Percentiles rank a stretch among this genome's conserved stretches.
These are phyloP conservation scores for Mesembrinibis cayennensis DNA, from an alignment of 2,113 vertebrate genomes.

Conservation along the genomic window DNA sequence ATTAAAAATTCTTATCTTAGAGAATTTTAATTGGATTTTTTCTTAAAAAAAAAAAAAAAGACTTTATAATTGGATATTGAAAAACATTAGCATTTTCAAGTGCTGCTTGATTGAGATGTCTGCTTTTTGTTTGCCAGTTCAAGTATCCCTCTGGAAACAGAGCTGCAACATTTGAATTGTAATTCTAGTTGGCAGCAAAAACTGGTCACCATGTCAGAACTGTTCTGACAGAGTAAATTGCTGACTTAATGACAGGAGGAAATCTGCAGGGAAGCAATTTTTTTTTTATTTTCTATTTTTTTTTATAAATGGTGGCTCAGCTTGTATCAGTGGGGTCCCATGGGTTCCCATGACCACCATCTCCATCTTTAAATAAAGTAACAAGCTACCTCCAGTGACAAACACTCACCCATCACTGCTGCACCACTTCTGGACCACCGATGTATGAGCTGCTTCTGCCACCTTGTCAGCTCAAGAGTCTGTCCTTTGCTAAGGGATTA, in stretches of 20 bases:
- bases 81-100: slow-evolving; percentile 30
- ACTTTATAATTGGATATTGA: not conserved
- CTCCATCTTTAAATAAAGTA: not conserved
- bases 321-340: not conserved
- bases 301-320: not conserved
- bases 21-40: not conserved
- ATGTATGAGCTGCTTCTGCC: not conserved
- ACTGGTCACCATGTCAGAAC: slow-evolving; percentile 22
- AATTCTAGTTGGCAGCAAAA: slow-evolving; percentile 43
- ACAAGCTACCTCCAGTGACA: not conserved
- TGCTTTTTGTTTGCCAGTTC: slow-evolving; percentile 21
- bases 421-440: not conserved
- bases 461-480: not conserved
- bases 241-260: slow-evolving; percentile 8
- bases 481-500: not conserved
- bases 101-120: not conserved
- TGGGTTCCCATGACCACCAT: not conserved
- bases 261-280: not conserved
- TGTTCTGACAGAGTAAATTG: not conserved
- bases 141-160: slow-evolving; percentile 34
- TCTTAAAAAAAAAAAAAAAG: not conserved
- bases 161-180: slow-evolving; percentile 13
- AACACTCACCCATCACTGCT: not conserved
- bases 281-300: not conserved
- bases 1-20: not conserved